phyloP scores from a whole-genome alignment of 1,140 invertebrate genomes.

The Dinoponera quadriceps region DNA sequence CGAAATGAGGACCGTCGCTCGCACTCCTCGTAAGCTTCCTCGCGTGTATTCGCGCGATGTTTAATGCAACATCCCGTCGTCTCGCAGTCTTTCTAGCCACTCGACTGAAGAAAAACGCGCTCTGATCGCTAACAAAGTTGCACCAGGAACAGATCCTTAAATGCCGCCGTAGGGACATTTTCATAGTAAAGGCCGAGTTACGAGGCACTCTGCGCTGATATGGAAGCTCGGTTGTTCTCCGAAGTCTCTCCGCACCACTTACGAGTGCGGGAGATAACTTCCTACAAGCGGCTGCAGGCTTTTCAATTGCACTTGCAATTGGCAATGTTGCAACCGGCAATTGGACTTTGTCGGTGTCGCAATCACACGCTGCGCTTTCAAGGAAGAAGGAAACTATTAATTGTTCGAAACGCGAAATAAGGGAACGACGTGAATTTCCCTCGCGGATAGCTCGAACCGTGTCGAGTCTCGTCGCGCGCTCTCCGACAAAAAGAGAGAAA shows the following conservation, averaged over 20 bases:
- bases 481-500: neutral
- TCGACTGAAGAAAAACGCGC: neutral
- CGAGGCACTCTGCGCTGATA: constrained; percentile 28
- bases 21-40: too few species aligned
- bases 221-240: constrained; percentile 41
- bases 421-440: neutral
- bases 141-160: constrained; percentile 18
- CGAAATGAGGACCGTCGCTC: too few species aligned
- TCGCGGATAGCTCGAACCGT: too few species aligned
- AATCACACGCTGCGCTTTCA: constrained; percentile 37
- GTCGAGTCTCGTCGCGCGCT: too few species aligned
- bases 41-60: neutral
- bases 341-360: constrained; percentile 23
- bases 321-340: constrained; percentile 34
- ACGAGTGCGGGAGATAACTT: constrained; percentile 43
- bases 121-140: constrained; percentile 14
- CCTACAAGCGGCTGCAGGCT: constrained; percentile 6
- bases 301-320: constrained; percentile 41
- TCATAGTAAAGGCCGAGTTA: constrained; percentile 2
- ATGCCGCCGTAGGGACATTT: constrained; percentile 11
- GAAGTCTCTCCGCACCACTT: constrained; percentile 16
- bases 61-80: constrained; percentile 15
- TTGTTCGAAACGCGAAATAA: neutral
- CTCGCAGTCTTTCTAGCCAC: constrained; percentile 1
- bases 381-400: constrained; percentile 14